Evolutionary conservation across 2,113 vertebrate genomes (phyloP).

Genomic region (Peromyscus leucopus): DNA sequence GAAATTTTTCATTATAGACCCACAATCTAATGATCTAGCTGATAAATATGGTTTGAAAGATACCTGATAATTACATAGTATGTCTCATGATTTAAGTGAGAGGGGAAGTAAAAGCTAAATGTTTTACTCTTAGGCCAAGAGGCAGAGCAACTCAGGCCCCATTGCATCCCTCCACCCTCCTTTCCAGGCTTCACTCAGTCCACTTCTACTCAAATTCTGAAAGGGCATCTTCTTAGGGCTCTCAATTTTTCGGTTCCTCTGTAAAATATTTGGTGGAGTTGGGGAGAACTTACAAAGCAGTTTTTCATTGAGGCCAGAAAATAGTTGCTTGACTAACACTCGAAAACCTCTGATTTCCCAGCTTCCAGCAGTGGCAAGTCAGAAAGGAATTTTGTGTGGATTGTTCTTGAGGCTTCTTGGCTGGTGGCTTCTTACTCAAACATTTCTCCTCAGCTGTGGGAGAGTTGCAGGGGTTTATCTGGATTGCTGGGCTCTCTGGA

Average conservation of each 20-base stretch:
- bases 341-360: neutral
- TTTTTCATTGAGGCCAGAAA: neutral
- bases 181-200: neutral
- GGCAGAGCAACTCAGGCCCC: accelerated
- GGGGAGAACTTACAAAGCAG: slow-evolving; percentile 32
- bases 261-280: neutral
- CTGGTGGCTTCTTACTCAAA: neutral
- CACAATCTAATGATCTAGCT: neutral
- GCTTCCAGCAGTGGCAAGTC: neutral
- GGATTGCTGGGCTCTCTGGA: neutral
- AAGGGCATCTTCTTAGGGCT: neutral
- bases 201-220: neutral
- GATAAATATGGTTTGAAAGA: neutral
- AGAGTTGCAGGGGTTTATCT: neutral
- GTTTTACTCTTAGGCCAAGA: neutral
- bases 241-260: neutral
- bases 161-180: too few relatives aligned
- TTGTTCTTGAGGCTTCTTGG: neutral
- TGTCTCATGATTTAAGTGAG: neutral
- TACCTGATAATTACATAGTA: too few relatives aligned
- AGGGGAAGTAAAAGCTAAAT: neutral
- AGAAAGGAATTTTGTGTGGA: neutral
- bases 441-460: neutral
- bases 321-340: neutral
- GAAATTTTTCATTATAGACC: neutral